Conservation (phyloP, 2,113 vertebrate species). For the Mionectes macconnelli region DNA sequence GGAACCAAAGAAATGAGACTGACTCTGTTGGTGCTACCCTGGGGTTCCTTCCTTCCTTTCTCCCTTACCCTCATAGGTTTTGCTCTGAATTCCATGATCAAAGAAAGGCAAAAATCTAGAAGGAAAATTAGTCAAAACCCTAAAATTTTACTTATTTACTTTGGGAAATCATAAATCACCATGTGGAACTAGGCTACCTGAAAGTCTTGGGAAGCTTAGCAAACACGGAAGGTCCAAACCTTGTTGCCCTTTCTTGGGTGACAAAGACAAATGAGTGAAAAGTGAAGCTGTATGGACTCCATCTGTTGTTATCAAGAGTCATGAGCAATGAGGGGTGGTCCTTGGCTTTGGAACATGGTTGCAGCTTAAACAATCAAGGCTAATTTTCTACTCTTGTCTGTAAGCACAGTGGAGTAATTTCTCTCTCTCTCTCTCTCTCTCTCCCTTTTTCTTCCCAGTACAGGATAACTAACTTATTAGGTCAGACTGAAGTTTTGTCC, state of each 20-base stretch:
- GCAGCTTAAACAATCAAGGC: neutral
- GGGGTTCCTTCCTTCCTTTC: neutral
- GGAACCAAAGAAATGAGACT: neutral
- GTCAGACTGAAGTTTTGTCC: neutral
- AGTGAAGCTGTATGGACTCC: neutral
- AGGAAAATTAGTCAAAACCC: neutral
- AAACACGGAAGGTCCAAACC: neutral
- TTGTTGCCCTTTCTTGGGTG: neutral
- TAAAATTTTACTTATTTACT: neutral
- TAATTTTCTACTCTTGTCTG: neutral
- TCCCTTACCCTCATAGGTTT: neutral
- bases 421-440: too few species aligned
- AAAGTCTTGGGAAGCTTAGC: neutral
- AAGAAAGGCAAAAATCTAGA: neutral
- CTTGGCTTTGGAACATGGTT: neutral
- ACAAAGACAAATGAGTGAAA: neutral
- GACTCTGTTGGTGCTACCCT: neutral
- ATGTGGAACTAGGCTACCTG: neutral
- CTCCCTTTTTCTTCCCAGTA: neutral
- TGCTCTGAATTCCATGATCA: neutral
- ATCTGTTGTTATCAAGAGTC: neutral
- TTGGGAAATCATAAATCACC: neutral
- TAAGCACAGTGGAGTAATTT: neutral
- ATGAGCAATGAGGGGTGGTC: neutral
- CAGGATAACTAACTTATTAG: neutral